phyloP scores from a whole-genome alignment of 2,888 invertebrate species.

The Ectemnius cavifrons region DNA sequence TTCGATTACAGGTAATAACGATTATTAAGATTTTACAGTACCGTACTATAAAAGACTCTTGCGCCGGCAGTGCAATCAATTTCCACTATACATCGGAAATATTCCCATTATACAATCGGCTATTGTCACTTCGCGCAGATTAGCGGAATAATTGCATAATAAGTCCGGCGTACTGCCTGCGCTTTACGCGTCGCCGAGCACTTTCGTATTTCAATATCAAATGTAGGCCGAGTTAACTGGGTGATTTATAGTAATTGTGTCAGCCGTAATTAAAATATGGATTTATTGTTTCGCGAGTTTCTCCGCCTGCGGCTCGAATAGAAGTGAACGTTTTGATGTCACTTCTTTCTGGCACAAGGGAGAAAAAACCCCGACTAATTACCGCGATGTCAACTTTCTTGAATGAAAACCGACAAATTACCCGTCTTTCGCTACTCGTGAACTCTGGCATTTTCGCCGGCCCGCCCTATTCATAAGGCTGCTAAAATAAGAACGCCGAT shows the following conservation, averaged over 20 bases:
- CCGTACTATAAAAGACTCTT: too few species aligned
- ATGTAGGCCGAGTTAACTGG: constrained; percentile 36
- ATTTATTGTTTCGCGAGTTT: constrained; percentile 30
- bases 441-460: too few species aligned
- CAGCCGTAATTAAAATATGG: constrained; percentile 41
- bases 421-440: too few species aligned
- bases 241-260: constrained; percentile 34
- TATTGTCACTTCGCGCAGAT: background rate
- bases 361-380: too few species aligned
- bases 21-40: too few species aligned
- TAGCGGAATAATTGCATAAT: constrained; percentile 25
- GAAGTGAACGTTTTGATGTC: background rate
- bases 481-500: too few species aligned
- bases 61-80: background rate
- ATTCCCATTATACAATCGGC: constrained; percentile 3
- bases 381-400: too few species aligned
- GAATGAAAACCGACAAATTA: too few species aligned
- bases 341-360: background rate
- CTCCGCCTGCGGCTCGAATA: too few species aligned
- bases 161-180: constrained; percentile 22
- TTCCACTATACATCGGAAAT: background rate
- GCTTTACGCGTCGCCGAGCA: background rate
- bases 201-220: constrained; percentile 30
- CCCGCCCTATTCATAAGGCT: too few species aligned
- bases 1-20: too few species aligned